phyloP scores from a whole-genome alignment of 2,888 invertebrate species.

The Atethmia centrago region DNA sequence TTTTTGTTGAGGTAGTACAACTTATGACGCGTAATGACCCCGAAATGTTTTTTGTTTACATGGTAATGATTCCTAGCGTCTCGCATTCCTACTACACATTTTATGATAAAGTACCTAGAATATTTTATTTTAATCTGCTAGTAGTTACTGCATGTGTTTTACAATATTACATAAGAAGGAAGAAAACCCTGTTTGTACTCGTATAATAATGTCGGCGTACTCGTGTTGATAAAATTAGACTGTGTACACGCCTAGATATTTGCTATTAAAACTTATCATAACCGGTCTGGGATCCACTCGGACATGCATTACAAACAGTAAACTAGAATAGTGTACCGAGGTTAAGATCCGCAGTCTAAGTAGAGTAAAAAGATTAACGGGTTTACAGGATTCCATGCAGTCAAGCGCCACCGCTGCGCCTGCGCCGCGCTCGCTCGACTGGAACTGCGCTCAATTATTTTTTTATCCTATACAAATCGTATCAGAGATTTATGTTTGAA shows the following conservation, averaged over 20 bases:
- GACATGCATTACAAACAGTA: slow-evolving; percentile 69
- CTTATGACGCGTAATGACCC: slow-evolving; percentile 20
- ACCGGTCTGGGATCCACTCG: slow-evolving; percentile 73
- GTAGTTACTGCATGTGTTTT: background rate
- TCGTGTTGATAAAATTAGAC: slow-evolving; percentile 43
- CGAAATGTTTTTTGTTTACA: slow-evolving; percentile 13
- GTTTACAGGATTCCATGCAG: slow-evolving; percentile 81
- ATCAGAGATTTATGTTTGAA: slow-evolving; percentile 50
- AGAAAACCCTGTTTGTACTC: slow-evolving; percentile 39
- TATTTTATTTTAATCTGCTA: slow-evolving; percentile 4
- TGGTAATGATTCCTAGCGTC: background rate
- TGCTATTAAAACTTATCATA: slow-evolving; percentile 59
- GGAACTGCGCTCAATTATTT: slow-evolving; percentile 38
- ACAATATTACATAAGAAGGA: slow-evolving; percentile 33
- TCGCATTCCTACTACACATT: background rate
- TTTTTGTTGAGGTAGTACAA: slow-evolving; percentile 1
- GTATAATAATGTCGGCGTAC: slow-evolving; percentile 28
- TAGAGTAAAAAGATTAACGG: slow-evolving; percentile 85
- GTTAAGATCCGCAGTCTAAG: slow-evolving; percentile 80
- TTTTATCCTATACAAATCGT: slow-evolving; percentile 57
- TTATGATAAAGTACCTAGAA: background rate
- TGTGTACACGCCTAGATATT: slow-evolving; percentile 48
- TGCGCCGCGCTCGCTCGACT: slow-evolving; percentile 48
- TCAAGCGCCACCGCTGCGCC: slow-evolving; percentile 55
- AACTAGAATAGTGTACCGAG: slow-evolving; percentile 73